Base-by-base conservation (phyloP, 1,140 invertebrate species). In the Cherax destructor region DNA sequence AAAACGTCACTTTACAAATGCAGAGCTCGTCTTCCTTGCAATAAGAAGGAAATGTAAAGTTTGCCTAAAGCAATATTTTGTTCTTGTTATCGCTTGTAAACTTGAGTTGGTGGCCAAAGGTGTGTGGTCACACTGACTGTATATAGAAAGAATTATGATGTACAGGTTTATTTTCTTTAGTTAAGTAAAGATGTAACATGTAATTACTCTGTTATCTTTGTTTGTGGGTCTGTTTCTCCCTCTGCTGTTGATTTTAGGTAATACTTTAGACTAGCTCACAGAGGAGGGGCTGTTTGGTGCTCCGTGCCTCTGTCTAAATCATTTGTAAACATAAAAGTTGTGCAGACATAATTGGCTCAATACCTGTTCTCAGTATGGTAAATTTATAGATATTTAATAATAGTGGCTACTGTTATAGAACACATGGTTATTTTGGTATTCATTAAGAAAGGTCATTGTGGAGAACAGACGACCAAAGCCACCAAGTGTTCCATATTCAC, bases 161-260 rank as follows among this genome's bases (percentile, higher is more conserved):
- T 86, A 86, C 85, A 86, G 85, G 85, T 86, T 77, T 86, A 86
- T 86, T 86, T 86, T 86, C 74, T 86, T 86, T 86, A 86, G 85
- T 86, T 86, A 86, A 77, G 47, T 72, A 47, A 85, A 77, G 65
- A 52, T 77, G 72, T 49, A 50, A 78, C 74, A 56, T 56, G 85
- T 78, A 86, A 78, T 86, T 86, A 59, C 50, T 78, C 76, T 59
- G 76, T 77, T 86, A 78, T 78, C 85, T 74, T 86, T 86, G 85
- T 86, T 86, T 86, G 85, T 86, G 85, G 65, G 85, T 69, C 61
- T 86, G 65, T 86, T 69, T 86, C 74, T 79, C 85, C 74, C 76
- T 59, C 85, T 78, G 21, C 49, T 86, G 72, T 76, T 86, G 52
- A 77, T 78, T 78, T 86, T 86, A 86, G 59, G 85, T 86, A 86